phyloP scores from a whole-genome alignment of 2,888 invertebrate genomes.

The Exocentrus adspersus region DNA sequence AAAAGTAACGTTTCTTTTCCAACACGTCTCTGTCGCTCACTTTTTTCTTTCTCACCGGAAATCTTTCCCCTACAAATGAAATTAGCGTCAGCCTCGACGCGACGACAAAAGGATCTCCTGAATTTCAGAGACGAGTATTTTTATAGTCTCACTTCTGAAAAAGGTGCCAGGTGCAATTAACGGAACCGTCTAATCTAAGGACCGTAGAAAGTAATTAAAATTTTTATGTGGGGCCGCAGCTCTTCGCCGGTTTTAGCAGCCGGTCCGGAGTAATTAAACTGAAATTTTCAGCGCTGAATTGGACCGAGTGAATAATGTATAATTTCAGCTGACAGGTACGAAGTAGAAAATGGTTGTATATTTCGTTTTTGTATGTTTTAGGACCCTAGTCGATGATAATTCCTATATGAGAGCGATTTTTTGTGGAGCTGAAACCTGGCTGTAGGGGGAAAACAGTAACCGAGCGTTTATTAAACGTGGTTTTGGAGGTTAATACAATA shows the following conservation, averaged over 20 bases:
- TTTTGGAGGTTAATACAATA: too few relatives aligned
- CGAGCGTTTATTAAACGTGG: too few relatives aligned
- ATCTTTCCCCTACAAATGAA: neutral
- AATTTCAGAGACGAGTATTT: conserved; percentile 3
- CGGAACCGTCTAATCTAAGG: conserved; percentile 18
- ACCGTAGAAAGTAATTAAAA: conserved; percentile 18
- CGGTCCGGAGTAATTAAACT: conserved; percentile 8
- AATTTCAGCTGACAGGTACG: neutral
- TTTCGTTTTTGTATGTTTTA: neutral
- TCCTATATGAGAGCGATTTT: too few relatives aligned
- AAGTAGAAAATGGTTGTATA: neutral
- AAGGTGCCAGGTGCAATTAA: conserved; percentile 12
- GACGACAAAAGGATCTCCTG: conserved; percentile 1
- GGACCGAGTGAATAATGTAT: conserved; percentile 5
- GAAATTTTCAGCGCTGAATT: conserved; percentile 12
- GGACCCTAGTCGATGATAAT: too few relatives aligned
- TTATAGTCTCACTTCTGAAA: conserved; percentile 18
- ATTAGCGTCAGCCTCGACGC: conserved; percentile 1
- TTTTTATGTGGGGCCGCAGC: conserved; percentile 7
- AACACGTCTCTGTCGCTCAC: too few relatives aligned
- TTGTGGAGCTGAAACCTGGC: too few relatives aligned
- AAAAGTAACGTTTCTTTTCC: too few relatives aligned
- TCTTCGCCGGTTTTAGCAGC: conserved; percentile 11
- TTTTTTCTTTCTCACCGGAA: too few relatives aligned
- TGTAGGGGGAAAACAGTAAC: too few relatives aligned